A percentile compares a stretch with the other conserved stretches of the same genome.
phyloP scores from a whole-genome alignment of 1,140 invertebrate genomes.

The Brachionus paranguensis region DNA sequence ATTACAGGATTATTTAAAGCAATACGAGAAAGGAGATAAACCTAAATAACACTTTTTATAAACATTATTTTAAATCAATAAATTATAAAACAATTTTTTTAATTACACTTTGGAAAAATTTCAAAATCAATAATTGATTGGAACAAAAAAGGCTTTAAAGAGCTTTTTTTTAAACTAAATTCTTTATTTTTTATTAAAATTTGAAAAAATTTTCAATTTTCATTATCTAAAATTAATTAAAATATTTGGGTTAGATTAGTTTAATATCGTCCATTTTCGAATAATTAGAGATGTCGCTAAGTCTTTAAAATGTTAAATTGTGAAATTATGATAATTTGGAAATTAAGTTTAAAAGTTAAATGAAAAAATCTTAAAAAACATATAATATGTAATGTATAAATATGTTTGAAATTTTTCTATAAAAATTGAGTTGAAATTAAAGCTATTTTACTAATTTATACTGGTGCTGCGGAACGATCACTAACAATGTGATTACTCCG shows the following conservation, averaged over 20 bases:
- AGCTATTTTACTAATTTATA: constrained; percentile 40
- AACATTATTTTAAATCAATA: not conserved
- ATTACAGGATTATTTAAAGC: constrained; percentile 15
- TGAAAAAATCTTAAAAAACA: not conserved
- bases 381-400: not conserved
- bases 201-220: too few relatives aligned
- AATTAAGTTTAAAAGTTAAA: constrained; percentile 8
- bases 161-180: not conserved
- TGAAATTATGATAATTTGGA: not conserved
- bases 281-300: not conserved
- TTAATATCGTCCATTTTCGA: too few relatives aligned
- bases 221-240: too few relatives aligned
- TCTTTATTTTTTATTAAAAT: too few relatives aligned
- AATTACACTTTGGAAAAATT: too few relatives aligned
- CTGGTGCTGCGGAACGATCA: constrained; percentile 39
- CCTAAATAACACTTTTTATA: not conserved
- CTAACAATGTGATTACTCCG: constrained; percentile 41
- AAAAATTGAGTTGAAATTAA: constrained; percentile 39
- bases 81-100: too few relatives aligned
- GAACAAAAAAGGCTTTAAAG: not conserved
- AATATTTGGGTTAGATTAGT: too few relatives aligned
- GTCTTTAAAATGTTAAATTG: not conserved
- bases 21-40: constrained; percentile 22
- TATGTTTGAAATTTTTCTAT: not conserved
- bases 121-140: too few relatives aligned